Evolutionary conservation across 2,113 vertebrate species (phyloP).

Genomic region (Hyaena hyaena): DNA sequence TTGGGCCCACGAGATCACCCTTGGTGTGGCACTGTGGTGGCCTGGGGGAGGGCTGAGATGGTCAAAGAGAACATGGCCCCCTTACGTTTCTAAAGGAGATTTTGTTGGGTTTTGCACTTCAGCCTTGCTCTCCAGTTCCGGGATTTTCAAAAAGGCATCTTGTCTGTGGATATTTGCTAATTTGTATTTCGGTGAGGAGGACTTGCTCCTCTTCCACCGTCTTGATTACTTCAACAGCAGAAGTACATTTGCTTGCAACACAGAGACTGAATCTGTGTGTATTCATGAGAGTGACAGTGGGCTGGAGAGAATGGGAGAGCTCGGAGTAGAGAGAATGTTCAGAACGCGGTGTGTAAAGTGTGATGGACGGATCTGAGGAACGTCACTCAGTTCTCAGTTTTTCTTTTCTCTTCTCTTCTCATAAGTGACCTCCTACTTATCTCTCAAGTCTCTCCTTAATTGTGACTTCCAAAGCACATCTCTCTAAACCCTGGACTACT

Average conservation of each 20-base stretch:
- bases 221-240: background rate
- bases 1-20: background rate
- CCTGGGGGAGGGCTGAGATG: background rate
- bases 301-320: background rate
- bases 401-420: background rate
- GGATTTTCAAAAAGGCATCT: background rate
- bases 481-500: background rate
- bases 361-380: background rate
- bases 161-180: background rate
- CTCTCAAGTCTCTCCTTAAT: background rate
- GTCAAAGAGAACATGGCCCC: background rate
- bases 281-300: background rate
- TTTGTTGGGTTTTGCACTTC: background rate
- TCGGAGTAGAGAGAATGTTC: background rate
- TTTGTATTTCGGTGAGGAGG: background rate
- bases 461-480: background rate
- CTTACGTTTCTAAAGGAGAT: background rate
- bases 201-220: background rate
- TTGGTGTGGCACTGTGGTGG: background rate
- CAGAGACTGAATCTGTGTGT: background rate
- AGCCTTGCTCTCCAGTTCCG: background rate
- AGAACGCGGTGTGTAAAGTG: background rate
- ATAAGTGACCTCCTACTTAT: background rate
- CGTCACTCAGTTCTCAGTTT: background rate
- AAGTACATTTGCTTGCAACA: background rate